Evolutionary conservation across 2,797 vertebrate species (phyloP).

Genomic region (Prunella strophiata): DNA sequence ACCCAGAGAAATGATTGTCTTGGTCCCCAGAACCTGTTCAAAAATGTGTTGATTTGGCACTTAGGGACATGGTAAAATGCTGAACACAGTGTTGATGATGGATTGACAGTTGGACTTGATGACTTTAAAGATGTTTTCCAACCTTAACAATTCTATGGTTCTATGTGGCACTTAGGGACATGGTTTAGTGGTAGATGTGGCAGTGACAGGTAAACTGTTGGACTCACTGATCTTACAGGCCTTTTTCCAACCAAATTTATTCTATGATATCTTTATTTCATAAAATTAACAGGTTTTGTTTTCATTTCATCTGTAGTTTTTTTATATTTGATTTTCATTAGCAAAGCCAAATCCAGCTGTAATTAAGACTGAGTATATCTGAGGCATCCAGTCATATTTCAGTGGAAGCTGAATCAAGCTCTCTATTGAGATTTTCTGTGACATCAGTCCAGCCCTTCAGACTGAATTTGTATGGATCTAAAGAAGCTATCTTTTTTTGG

Average conservation of each 20-base stretch:
- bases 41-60: not conserved
- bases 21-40: not conserved
- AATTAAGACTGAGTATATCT: not conserved
- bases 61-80: not conserved
- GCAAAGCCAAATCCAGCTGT: not conserved
- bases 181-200: not conserved
- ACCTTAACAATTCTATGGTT: not conserved
- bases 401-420: not conserved
- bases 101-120: not conserved
- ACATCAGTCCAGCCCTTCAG: not conserved
- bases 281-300: not conserved
- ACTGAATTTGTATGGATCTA: not conserved
- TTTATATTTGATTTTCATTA: not conserved
- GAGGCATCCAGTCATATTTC: not conserved
- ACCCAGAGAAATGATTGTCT: not conserved
- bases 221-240: not conserved
- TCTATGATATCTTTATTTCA: not conserved
- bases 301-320: not conserved
- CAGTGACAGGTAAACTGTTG: not conserved
- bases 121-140: not conserved
- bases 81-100: not conserved
- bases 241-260: not conserved
- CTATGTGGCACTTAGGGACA: not conserved
- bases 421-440: not conserved
- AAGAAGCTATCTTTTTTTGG: not conserved